A percentile compares a stretch with the other conserved stretches of the same genome.
phyloP scores from a whole-genome alignment of 1,140 invertebrate species.

The Drosophila kikkawai region DNA sequence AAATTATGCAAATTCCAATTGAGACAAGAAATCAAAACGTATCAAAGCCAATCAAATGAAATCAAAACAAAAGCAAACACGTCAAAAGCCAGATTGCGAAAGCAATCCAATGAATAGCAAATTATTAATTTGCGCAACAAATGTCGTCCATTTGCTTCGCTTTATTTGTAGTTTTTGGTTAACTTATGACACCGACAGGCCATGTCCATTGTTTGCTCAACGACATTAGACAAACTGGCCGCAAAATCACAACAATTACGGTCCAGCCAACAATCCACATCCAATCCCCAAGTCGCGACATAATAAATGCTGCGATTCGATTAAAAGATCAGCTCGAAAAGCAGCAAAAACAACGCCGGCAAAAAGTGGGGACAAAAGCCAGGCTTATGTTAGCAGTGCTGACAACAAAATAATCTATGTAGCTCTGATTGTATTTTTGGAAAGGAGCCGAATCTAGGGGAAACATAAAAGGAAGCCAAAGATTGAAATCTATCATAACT shows the following conservation, averaged over 20 bases:
- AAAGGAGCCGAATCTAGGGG: no score
- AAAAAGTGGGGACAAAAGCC: constrained; percentile 25
- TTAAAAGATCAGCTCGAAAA: constrained; percentile 78
- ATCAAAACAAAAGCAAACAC: constrained; percentile 36
- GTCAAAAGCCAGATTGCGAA: constrained; percentile 46
- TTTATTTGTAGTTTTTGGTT: constrained; percentile 14
- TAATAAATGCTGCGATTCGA: constrained; percentile 83
- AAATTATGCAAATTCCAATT: constrained; percentile 55
- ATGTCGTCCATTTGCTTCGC: constrained; percentile 61
- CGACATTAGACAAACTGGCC: constrained; percentile 75
- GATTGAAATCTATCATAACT: no score
- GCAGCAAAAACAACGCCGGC: constrained; percentile 26
- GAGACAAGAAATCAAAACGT: constrained; percentile 61
- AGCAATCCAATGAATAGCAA: constrained; percentile 30
- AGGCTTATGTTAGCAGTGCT: not conserved
- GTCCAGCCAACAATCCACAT: constrained; percentile 51
- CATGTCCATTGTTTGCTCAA: constrained; percentile 78
- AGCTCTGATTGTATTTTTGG: not conserved
- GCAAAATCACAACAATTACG: constrained; percentile 49
- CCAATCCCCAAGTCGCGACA: constrained; percentile 50
- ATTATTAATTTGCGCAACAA: constrained; percentile 79
- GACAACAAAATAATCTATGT: not conserved
- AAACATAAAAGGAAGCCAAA: not conserved
- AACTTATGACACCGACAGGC: constrained; percentile 69
- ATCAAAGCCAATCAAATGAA: constrained; percentile 30